Conservation (phyloP, 2,888 invertebrate species). For the Bombyx huttoni region DNA sequence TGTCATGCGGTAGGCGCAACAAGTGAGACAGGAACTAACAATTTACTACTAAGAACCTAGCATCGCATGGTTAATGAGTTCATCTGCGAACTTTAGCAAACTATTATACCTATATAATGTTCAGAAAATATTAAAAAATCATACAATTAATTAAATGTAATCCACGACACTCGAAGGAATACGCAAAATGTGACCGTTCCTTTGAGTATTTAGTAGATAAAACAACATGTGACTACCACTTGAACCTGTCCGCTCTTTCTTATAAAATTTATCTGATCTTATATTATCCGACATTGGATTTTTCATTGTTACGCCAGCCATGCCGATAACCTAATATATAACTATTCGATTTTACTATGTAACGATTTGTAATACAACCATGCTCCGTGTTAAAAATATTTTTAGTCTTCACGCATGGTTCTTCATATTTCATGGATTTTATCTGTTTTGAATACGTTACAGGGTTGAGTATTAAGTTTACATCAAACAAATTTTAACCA, state of each 20-base stretch:
- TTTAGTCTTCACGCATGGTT: neutral
- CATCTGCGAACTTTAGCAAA: too few species aligned
- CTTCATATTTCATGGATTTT: conserved; percentile 12
- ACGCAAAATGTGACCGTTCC: neutral
- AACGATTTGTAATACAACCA: neutral
- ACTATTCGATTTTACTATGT: neutral
- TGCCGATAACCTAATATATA: neutral
- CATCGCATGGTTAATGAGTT: too few species aligned
- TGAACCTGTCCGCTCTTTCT: conserved; percentile 15
- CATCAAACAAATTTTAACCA: neutral
- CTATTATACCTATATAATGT: too few species aligned
- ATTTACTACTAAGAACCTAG: too few species aligned
- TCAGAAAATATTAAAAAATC: too few species aligned
- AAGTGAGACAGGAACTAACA: too few species aligned
- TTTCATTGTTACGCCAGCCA: conserved; percentile 3
- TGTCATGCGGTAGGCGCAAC: too few species aligned
- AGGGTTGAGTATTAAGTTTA: neutral
- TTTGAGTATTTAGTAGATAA: conserved; percentile 14
- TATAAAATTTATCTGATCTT: conserved; percentile 13
- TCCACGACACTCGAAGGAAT: neutral
- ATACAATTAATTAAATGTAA: too few species aligned
- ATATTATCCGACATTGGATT: conserved; percentile 2
- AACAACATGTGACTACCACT: conserved; percentile 15
- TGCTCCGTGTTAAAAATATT: neutral
- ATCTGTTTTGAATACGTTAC: neutral